Evolutionary conservation across 2,888 invertebrate species (phyloP), one percentile per base, ranked within the genome.

Genomic region (Epinotia demarniana): DNA sequence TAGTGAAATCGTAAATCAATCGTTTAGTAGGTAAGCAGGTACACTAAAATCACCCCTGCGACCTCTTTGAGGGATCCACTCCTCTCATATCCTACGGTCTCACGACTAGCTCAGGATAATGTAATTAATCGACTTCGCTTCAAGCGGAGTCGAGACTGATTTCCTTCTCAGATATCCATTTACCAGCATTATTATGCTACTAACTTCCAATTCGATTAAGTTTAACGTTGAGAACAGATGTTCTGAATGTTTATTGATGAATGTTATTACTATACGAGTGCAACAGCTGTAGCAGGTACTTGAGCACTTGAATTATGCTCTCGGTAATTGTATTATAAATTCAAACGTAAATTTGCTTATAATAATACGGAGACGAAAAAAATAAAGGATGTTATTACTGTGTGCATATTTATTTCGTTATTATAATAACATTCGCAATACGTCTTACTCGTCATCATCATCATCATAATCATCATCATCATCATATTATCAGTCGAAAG

Each of bases 151-250:
- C 84, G 83, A 88, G 84, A 89, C 89, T 89, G 91, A 92, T 92
- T 92, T 90, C 87, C 90, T 90, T 84, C 84, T 90, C 86, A 89
- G 89, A 89, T 91, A 92, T 90, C 89, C 87, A 92, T 90, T 92
- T 90, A 91, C 88, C 84, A 87, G 85, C 87, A 88, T 91, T 90
- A 91, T 88, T 89, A 86, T 87, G 86, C 87, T 87, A 89, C 89
- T 91, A 87, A 89, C 83, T 87, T 88, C 83, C 83, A 86, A 90
- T 88, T 89, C 80, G 82, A 89, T 90, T 91, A 90, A 82, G 83
- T 85, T 87, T 84, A 84, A 86, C 80, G 82, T 82, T 79, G 80
- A 77, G 79, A 82, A 81, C 80, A 77, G 78, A 81, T 79, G 80
- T 79, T 81, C 78, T 76, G 78, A 80, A 81, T 81, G 79, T 80